Base-by-base conservation (phyloP, 2,113 vertebrate species). In the Herpetotheres cachinnans region DNA sequence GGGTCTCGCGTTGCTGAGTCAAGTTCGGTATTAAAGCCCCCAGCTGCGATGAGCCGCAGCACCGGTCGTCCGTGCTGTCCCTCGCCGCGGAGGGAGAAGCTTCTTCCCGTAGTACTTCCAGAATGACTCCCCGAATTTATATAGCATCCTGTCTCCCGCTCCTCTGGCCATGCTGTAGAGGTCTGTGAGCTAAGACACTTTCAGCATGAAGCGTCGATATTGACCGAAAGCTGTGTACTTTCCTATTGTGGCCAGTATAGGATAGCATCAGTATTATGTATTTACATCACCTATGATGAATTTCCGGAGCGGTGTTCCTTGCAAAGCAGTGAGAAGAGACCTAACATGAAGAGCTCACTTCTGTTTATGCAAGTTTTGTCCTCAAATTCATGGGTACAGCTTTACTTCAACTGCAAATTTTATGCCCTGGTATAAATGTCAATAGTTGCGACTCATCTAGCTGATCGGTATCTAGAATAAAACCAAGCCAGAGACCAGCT, bases 111-210 rank as follows among this genome's bases (percentile, higher is more conserved):
- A 7, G 11, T 20, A 8, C 36, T 58, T 58, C 13, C 4, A 6
- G 21, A 83, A 38, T 24, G 63, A 1, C 70, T 54, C 26, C 5
- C 26, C 30, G 42, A 44, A 62, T 42, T 38, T 24, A 1, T 14
- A 0, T 1, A 0, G 69, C 7, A 1, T 16, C 29, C 40, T 16
- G 16, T 22, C 19, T 29, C 25, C 30, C 16, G 0, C 27, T 82
- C 3, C 9, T 54, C 30, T 25, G 47, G 36, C 50, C 52, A 19
- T 36, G 25, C 15, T 38, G 3, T 13, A 19, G 47, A 34, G 63
- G 4, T 52, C 13, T 29, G 66, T 22, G 79, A 59, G 46, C 30
- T 59, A 0, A 15, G n/a, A 5, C 25, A 0, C 38, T 34, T 36
- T 15, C 16, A 15, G 32, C 18, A 49, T 5, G 20, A 38, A 18